Evolutionary conservation across 2,797 vertebrate species (phyloP).

Genomic region (Agapornis canus): DNA sequence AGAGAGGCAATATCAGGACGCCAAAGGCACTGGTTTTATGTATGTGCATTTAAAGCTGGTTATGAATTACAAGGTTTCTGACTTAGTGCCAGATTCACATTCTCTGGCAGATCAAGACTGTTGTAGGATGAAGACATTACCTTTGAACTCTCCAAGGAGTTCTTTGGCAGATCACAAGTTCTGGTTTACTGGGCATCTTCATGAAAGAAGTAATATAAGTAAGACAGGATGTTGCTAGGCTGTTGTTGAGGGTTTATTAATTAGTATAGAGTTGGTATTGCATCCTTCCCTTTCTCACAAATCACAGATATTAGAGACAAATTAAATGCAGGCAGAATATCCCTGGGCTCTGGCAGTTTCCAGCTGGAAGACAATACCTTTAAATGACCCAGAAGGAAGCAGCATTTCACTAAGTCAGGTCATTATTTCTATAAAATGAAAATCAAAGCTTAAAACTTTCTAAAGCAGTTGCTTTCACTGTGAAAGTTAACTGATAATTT

Average conservation of each 20-base stretch:
- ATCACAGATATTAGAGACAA: background rate
- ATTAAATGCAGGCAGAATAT: background rate
- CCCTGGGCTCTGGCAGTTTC: background rate
- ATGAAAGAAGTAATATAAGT: background rate
- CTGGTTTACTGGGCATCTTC: background rate
- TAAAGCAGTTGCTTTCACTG: background rate
- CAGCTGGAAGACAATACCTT: background rate
- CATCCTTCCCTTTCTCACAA: background rate
- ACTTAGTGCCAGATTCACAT: background rate
- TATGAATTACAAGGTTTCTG: background rate
- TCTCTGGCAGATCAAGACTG: background rate
- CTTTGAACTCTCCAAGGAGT: rapidly evolving
- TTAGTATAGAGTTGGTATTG: background rate
- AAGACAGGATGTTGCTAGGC: background rate
- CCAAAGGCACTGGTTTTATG: background rate
- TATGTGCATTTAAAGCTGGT: background rate
- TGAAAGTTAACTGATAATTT: background rate
- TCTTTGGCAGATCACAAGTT: background rate
- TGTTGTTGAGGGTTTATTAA: background rate
- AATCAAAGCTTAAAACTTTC: background rate
- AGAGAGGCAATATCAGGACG: background rate
- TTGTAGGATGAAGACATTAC: background rate
- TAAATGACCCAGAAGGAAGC: background rate
- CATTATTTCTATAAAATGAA: background rate
- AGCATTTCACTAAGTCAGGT: background rate